Evolutionary conservation across 2,888 invertebrate genomes (phyloP).

Genomic region (Dendrolimus pini): DNA sequence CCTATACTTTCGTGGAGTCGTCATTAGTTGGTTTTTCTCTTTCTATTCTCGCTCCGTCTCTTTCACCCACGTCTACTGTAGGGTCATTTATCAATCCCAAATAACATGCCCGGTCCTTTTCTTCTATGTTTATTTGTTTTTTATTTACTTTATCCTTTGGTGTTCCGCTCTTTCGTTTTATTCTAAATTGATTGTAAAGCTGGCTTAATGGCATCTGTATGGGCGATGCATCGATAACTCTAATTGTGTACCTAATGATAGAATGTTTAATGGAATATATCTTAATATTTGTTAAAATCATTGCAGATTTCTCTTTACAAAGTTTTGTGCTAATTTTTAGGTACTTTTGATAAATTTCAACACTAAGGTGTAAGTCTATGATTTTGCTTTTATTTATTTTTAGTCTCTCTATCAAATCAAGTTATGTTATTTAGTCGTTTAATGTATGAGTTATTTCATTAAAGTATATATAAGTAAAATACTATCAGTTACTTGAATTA

Average conservation of each 20-base stretch:
- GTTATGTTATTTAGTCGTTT: no score
- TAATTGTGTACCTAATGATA: slow-evolving; percentile 58
- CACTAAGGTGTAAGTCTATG: no score
- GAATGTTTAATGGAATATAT: slow-evolving; percentile 32
- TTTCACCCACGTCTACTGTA: slow-evolving; percentile 56
- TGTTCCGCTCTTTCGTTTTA: slow-evolving; percentile 59
- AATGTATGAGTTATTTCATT: no score
- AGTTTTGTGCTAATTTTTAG: no score
- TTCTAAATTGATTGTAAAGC: slow-evolving; percentile 72
- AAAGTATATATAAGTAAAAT: no score
- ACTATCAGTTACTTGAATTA: no score
- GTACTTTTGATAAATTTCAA: no score
- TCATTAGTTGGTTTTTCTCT: slow-evolving; percentile 57
- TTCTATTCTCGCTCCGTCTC: slow-evolving; percentile 52
- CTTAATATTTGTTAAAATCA: slow-evolving; percentile 17
- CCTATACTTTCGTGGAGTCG: slow-evolving; percentile 47
- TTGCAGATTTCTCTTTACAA: no score
- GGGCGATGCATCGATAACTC: slow-evolving; percentile 61
- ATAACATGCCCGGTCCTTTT: slow-evolving; percentile 73
- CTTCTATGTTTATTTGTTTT: slow-evolving; percentile 69
- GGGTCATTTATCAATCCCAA: slow-evolving; percentile 76
- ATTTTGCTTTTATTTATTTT: no score
- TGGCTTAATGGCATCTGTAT: slow-evolving; percentile 62
- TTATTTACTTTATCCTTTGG: slow-evolving; percentile 67
- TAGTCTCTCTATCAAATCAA: no score